These are phyloP conservation scores for Mormyrus lacerda DNA, from an alignment of 2,113 vertebrate genomes.

Conservation along the genomic window DNA sequence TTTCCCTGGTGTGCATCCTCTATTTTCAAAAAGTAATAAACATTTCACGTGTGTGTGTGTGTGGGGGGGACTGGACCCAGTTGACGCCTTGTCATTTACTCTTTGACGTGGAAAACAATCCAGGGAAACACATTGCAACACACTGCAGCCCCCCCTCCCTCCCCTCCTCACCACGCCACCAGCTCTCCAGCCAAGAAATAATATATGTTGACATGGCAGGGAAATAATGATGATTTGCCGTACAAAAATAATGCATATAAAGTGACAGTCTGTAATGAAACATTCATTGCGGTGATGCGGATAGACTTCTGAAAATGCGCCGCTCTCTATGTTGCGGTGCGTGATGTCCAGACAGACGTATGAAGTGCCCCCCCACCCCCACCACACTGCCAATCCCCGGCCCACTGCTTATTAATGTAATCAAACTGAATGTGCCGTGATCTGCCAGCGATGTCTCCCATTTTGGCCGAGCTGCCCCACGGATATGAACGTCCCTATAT, in stretches of 20 bases:
- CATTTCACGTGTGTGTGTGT: neutral
- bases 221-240: neutral
- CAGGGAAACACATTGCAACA: neutral
- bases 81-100: neutral
- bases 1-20: neutral
- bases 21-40: neutral
- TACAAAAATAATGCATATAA: neutral
- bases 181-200: neutral
- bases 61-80: neutral
- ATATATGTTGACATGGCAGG: neutral
- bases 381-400: neutral
- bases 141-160: too few species aligned
- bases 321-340: neutral
- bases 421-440: slow-evolving; percentile 42
- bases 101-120: neutral
- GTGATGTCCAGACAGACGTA: neutral
- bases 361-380: neutral
- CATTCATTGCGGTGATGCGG: neutral
- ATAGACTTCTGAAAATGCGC: neutral
- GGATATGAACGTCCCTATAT: slow-evolving; percentile 48
- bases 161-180: neutral
- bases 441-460: slow-evolving; percentile 45
- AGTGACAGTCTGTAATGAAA: slow-evolving; percentile 13
- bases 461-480: slow-evolving; percentile 31
- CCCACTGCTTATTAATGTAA: slow-evolving; percentile 41